phyloP scores from a whole-genome alignment of 2,888 invertebrate genomes.

The Apantesis nais region DNA sequence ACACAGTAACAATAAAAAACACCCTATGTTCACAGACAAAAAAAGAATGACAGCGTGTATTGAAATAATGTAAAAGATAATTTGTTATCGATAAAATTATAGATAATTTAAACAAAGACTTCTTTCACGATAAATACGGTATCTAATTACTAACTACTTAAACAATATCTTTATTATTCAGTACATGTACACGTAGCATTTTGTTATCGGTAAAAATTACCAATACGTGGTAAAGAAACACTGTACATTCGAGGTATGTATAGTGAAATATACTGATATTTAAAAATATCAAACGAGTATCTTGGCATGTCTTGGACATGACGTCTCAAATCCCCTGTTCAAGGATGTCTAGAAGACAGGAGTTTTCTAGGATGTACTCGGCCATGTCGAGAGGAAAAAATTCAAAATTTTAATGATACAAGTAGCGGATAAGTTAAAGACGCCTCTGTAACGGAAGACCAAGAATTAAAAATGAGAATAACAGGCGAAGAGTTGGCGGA shows the following conservation, averaged over 20 bases:
- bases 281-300: background rate
- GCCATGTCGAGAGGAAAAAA: no score
- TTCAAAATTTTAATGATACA: background rate
- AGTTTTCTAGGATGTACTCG: no score
- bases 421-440: background rate
- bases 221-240: background rate
- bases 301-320: background rate
- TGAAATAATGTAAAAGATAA: slow-evolving; percentile 5
- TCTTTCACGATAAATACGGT: slow-evolving; percentile 37
- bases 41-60: slow-evolving; percentile 3
- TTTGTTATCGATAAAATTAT: slow-evolving; percentile 16
- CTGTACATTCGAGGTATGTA: background rate
- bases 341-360: background rate
- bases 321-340: no score
- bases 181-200: background rate
- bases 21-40: slow-evolving; percentile 1
- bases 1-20: background rate
- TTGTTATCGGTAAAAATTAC: background rate
- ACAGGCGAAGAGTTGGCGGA: no score
- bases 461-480: no score
- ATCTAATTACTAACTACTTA: slow-evolving; percentile 25
- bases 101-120: slow-evolving; percentile 27
- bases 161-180: slow-evolving; percentile 22
- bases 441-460: no score
- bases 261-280: background rate